Conservation (phyloP, 2,113 vertebrate genomes). For the Oplegnathus fasciatus region DNA sequence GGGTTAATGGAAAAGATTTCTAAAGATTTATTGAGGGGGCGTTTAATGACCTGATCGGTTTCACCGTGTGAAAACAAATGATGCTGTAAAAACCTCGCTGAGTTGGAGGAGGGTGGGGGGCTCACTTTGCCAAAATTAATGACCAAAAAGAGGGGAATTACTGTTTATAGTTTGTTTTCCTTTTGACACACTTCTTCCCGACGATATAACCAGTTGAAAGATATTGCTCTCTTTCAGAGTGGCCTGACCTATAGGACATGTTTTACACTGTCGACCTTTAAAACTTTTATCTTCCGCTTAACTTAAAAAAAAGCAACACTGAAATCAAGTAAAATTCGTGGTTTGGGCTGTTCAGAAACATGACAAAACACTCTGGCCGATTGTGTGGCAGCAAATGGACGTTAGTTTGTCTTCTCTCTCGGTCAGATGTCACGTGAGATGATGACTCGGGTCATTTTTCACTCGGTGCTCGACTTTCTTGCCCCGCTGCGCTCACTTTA, state of each 20-base stretch:
- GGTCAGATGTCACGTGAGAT: constrained; percentile 45
- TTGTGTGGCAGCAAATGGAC: constrained; percentile 7
- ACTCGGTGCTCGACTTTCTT: constrained; percentile 49
- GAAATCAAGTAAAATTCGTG: neutral
- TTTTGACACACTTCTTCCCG: constrained; percentile 45
- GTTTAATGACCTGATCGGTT: constrained; percentile 85
- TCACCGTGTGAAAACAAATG: constrained; percentile 82
- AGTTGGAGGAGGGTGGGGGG: constrained; percentile 40
- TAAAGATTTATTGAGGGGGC: constrained; percentile 85
- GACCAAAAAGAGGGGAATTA: constrained; percentile 54
- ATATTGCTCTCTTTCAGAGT: neutral
- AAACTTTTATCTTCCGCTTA: neutral
- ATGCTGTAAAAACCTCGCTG: constrained; percentile 76
- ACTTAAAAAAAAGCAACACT: neutral
- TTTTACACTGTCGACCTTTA: neutral
- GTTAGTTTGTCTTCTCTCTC: constrained; percentile 12
- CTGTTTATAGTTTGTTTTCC: constrained; percentile 64
- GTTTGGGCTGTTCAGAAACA: constrained; percentile 3
- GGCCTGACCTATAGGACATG: neutral
- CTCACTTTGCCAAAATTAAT: constrained; percentile 73
- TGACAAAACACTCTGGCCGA: constrained; percentile 5
- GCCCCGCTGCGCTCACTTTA: constrained; percentile 27
- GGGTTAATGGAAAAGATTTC: constrained; percentile 82
- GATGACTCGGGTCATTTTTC: constrained; percentile 57
- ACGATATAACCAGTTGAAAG: neutral